Conservation (phyloP, 1,140 invertebrate species). For the Diabrotica virgifera region DNA sequence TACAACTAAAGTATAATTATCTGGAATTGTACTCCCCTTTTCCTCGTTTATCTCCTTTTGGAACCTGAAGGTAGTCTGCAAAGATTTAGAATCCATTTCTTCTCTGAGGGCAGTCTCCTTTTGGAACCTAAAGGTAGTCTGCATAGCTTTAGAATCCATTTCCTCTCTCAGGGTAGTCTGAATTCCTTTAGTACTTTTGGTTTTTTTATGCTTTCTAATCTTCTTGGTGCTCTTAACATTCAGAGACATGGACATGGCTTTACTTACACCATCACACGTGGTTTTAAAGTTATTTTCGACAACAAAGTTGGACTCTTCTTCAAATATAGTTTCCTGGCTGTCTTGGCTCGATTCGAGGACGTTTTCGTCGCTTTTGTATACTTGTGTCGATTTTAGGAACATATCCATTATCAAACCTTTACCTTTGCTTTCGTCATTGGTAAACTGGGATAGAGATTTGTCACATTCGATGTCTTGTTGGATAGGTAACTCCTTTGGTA, state of each 20-base stretch:
- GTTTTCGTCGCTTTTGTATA: constrained; percentile 22
- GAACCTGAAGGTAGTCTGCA: constrained; percentile 14
- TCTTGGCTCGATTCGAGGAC: constrained; percentile 5
- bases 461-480: background rate
- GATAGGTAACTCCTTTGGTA: background rate
- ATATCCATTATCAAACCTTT: constrained; percentile 42
- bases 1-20: constrained; percentile 19
- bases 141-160: constrained; percentile 16
- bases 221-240: constrained; percentile 25
- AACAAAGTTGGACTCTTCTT: constrained; percentile 28
- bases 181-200: constrained; percentile 1
- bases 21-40: background rate
- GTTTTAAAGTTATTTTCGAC: constrained; percentile 26
- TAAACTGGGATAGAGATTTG: constrained; percentile 23
- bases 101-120: constrained; percentile 8
- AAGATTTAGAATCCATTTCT: constrained; percentile 13
- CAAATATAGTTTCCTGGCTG: constrained; percentile 20
- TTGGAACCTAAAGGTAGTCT: constrained; percentile 8
- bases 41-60: background rate
- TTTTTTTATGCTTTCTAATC: constrained; percentile 12
- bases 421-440: constrained; percentile 33
- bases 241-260: constrained; percentile 27
- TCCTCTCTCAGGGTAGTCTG: constrained; percentile 15
- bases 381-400: constrained; percentile 40
- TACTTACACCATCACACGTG: constrained; percentile 17